These are phyloP conservation scores for Crematogaster levior DNA, from an alignment of 2,888 invertebrate genomes.

Conservation along the genomic window DNA sequence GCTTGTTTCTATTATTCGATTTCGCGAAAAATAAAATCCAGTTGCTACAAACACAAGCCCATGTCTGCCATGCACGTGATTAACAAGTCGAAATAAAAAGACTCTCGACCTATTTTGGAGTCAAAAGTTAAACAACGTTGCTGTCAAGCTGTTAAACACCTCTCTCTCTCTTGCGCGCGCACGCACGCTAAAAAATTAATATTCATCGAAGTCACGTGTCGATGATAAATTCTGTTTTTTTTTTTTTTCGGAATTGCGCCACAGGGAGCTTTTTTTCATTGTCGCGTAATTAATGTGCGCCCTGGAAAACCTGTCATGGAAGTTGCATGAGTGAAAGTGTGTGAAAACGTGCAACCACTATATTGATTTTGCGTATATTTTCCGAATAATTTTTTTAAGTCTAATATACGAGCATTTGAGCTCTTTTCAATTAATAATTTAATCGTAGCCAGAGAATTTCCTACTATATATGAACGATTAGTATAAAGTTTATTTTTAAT, in stretches of 20 bases:
- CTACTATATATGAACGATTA: not conserved
- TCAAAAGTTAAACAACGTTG: constrained; percentile 20
- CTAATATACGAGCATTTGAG: not conserved
- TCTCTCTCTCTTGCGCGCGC: not conserved
- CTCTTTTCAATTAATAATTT: constrained; percentile 8
- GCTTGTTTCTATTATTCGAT: constrained; percentile 33
- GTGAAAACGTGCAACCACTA: constrained; percentile 4
- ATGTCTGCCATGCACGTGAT: not conserved
- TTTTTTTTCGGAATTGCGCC: constrained; percentile 36
- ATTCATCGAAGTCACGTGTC: constrained; percentile 45
- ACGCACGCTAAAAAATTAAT: constrained; percentile 25
- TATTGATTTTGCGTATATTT: not conserved
- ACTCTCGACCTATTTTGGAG: constrained; percentile 5
- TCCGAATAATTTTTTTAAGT: not conserved
- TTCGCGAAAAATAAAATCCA: constrained; percentile 24
- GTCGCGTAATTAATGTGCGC: constrained; percentile 44
- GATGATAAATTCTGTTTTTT: constrained; percentile 35
- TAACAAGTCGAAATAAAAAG: constrained; percentile 25
- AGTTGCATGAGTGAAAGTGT: constrained; percentile 32
- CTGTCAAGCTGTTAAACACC: constrained; percentile 27
- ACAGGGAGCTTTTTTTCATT: constrained; percentile 47
- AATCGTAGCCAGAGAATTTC: not conserved
- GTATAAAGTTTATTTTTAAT: too few species aligned
- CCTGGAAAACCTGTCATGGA: constrained; percentile 30
- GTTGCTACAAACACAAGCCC: not conserved